phyloP scores from a whole-genome alignment of 1,140 invertebrate species.

The Probaryconus sp. region DNA sequence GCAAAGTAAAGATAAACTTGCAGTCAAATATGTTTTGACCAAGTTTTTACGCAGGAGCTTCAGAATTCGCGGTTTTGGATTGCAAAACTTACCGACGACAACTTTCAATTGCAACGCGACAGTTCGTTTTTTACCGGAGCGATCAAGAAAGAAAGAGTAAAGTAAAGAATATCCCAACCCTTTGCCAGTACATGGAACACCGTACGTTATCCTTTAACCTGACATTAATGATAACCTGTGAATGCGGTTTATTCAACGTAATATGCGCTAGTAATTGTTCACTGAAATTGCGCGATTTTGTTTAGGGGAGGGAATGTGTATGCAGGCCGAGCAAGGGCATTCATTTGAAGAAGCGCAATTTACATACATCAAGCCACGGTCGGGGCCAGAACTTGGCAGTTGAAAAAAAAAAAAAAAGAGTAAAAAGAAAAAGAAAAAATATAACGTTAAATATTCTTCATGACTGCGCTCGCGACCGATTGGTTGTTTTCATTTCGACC shows the following conservation, averaged over 20 bases:
- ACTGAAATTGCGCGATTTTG: constrained; percentile 27
- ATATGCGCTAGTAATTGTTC: constrained; percentile 35
- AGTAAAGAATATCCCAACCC: not conserved
- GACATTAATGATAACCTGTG: constrained; percentile 30
- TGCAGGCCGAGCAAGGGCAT: constrained; percentile 15
- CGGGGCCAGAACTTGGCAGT: constrained; percentile 25
- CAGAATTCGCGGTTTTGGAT: no score
- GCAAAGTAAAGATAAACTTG: no score
- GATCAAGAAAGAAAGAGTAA: not conserved
- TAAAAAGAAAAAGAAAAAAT: constrained; percentile 38
- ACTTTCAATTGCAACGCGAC: no score
- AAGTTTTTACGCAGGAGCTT: no score
- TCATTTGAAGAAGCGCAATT: constrained; percentile 45
- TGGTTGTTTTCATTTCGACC: constrained; percentile 8
- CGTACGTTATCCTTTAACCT: constrained; percentile 27
- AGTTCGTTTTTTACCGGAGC: no score
- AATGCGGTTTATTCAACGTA: constrained; percentile 39
- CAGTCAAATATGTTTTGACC: no score
- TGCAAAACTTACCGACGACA: no score
- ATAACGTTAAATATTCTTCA: constrained; percentile 40
- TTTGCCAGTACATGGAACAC: not conserved
- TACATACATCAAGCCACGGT: constrained; percentile 45
- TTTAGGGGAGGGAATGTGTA: constrained; percentile 1
- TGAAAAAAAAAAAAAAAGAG: no score
- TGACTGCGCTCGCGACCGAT: constrained; percentile 26